Conservation (phyloP, 2,113 vertebrate genomes). For the Macquaria australasica region DNA sequence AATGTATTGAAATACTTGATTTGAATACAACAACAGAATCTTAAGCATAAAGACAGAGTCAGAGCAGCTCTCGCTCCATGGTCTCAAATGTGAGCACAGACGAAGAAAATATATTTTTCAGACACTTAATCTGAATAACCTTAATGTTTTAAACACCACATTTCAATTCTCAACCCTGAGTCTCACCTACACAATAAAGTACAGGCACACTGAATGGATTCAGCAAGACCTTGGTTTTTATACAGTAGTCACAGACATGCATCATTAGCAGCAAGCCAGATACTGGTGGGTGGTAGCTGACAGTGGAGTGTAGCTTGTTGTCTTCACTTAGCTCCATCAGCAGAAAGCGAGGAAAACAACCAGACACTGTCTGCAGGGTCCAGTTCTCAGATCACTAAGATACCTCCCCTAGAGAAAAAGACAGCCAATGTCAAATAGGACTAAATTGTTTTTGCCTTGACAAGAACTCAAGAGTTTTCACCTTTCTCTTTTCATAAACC, state of each 20-base stretch:
- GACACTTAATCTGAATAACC: not conserved
- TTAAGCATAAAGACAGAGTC: not conserved
- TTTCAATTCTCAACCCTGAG: not conserved
- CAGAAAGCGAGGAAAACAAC: constrained; percentile 55
- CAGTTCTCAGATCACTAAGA: constrained; percentile 54
- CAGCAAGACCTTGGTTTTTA: constrained; percentile 29
- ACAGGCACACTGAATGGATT: constrained; percentile 26
- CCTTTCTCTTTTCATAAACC: constrained; percentile 32
- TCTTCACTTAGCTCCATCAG: constrained; percentile 71
- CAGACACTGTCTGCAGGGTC: constrained; percentile 43
- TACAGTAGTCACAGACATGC: constrained; percentile 43
- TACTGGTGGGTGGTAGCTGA: constrained; percentile 59
- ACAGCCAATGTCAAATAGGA: constrained; percentile 51
- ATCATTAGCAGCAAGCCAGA: constrained; percentile 59
- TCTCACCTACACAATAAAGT: constrained; percentile 13
- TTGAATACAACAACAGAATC: not conserved
- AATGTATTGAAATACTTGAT: not conserved
- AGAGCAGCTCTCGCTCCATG: not conserved
- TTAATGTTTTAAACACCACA: not conserved
- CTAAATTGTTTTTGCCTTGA: constrained; percentile 55
- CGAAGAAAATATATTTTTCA: not conserved
- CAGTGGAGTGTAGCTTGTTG: constrained; percentile 61
- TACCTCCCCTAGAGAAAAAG: constrained; percentile 47
- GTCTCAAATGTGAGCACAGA: not conserved
- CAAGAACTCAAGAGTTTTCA: constrained; percentile 20